Evolutionary conservation across 2,797 vertebrate genomes (phyloP).

Genomic region (Tamandua tetradactyla): DNA sequence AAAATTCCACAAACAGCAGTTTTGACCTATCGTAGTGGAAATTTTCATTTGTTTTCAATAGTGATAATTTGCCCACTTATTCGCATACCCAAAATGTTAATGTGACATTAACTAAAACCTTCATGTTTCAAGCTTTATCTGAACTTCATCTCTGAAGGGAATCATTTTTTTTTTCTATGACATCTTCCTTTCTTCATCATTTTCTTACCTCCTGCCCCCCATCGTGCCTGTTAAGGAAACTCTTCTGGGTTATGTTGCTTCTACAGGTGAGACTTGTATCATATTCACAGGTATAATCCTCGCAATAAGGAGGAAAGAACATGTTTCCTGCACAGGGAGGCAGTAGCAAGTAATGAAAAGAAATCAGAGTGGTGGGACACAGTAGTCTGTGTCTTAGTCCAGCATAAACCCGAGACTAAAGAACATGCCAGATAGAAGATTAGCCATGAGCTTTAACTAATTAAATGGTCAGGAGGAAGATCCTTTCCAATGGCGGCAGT

Average conservation of each 20-base stretch:
- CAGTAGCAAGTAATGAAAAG: not conserved
- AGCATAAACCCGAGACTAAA: too few relatives aligned
- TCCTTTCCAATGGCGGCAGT: too few relatives aligned
- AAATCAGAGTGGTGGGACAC: not conserved
- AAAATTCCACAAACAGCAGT: conserved; percentile 55
- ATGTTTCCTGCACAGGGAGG: not conserved
- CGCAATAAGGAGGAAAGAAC: not conserved
- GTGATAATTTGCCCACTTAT: conserved; percentile 4
- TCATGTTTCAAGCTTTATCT: not conserved
- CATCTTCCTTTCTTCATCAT: not conserved
- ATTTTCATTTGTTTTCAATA: not conserved
- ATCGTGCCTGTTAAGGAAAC: not conserved
- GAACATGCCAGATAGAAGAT: too few relatives aligned
- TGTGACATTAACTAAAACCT: not conserved
- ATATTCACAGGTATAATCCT: not conserved
- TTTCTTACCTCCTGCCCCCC: not conserved
- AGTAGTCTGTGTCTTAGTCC: too few relatives aligned
- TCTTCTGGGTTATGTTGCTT: not conserved
- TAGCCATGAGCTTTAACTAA: too few relatives aligned
- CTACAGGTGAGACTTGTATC: not conserved
- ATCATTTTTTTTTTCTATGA: not conserved
- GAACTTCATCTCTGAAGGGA: not conserved
- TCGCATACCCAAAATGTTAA: not conserved
- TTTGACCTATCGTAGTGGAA: conserved; percentile 47
- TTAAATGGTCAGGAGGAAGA: too few relatives aligned